Percentiles rank a stretch among this genome's conserved stretches.
Evolutionary conservation across 2,888 invertebrate species (phyloP).

Genomic region (Pheosia tremula): DNA sequence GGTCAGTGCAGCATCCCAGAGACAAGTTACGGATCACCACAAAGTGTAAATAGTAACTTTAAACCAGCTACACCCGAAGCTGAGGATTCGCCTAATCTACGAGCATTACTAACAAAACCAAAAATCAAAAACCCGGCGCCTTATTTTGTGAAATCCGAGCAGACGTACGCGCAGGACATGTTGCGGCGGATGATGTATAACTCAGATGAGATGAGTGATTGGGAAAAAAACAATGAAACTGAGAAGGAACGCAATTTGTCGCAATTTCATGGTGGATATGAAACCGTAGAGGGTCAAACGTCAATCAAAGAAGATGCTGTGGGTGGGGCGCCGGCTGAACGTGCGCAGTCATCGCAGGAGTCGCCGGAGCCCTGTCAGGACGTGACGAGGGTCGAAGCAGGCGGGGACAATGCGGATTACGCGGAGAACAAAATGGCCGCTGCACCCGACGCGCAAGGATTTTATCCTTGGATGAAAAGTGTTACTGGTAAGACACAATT

Average conservation of each 20-base stretch:
- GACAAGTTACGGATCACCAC: slow-evolving; percentile 70
- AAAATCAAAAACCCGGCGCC: slow-evolving; percentile 54
- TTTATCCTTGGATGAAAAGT: slow-evolving; percentile 86
- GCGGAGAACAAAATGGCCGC: slow-evolving; percentile 76
- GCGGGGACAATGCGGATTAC: slow-evolving; percentile 76
- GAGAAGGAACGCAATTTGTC: slow-evolving; percentile 71
- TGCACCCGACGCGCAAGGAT: slow-evolving; percentile 64
- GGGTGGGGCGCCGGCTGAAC: slow-evolving; percentile 67
- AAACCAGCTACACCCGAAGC: slow-evolving; percentile 60
- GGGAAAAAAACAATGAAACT: slow-evolving; percentile 68
- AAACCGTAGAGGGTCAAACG: slow-evolving; percentile 61
- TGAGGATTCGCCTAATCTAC: slow-evolving; percentile 83
- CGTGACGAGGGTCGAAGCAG: slow-evolving; percentile 77
- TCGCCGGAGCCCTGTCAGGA: slow-evolving; percentile 70
- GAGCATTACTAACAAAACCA: slow-evolving; percentile 82
- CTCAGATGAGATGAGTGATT: slow-evolving; percentile 55
- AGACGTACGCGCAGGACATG: slow-evolving; percentile 60
- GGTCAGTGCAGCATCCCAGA: slow-evolving; percentile 67
- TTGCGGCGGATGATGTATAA: slow-evolving; percentile 61
- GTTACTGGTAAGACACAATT: slow-evolving; percentile 62
- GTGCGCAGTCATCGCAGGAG: slow-evolving; percentile 69
- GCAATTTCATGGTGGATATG: slow-evolving; percentile 78
- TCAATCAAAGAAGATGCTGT: slow-evolving; percentile 68
- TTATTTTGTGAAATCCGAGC: slow-evolving; percentile 59
- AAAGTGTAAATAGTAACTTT: slow-evolving; percentile 59